Evolutionary conservation across 2,888 invertebrate species (phyloP), one percentile per base, ranked within the genome.

Genomic region (Dynastes hyllus): DNA sequence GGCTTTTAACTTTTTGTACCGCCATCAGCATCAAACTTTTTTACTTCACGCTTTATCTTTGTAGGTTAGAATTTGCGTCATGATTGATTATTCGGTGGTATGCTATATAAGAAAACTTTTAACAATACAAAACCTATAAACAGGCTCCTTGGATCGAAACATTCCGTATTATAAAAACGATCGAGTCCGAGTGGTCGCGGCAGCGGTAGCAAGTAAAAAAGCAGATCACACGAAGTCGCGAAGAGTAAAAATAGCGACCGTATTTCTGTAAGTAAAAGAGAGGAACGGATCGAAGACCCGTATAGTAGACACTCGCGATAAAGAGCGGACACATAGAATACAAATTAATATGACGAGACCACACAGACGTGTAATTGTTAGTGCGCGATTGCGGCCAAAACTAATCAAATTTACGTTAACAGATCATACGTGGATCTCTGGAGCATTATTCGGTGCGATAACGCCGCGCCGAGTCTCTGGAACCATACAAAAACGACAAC

Each of bases 181-280:
- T 71, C 32, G 71, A 71, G 71, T 70, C 55, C 16, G 37, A 71
- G 69, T 32, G 55, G 71, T 71, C 55, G 71, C 71, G 37, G 55
- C 37, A 71, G 65, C 78, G 65, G 78, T 78, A 78, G 65, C 71
- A 45, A 71, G 78, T 65, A 78, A 78, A 71, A 70, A 78, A 71
- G 70, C 71, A 71, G 71, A 76, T 66, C 66, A 55, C 76, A 71
- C 70, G 71, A 55, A 71, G 29, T 71, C 55, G 55, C 71, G 71
- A 71, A 29, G 53, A 71, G 55, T 71, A 55, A 71, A 71, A 71
- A 71, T 71, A 71, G 71, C 55, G 37, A 55, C 71, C 53, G 71
- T 71, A 71, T 71, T 71, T 71, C 71, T 71, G 71, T 55, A 71
- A 71, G 58, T 55, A 71, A 53, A 55, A 55, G 55, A 71, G 71